Evolutionary conservation across 2,113 vertebrate species (phyloP).

Genomic region (Paradisaea rubra): DNA sequence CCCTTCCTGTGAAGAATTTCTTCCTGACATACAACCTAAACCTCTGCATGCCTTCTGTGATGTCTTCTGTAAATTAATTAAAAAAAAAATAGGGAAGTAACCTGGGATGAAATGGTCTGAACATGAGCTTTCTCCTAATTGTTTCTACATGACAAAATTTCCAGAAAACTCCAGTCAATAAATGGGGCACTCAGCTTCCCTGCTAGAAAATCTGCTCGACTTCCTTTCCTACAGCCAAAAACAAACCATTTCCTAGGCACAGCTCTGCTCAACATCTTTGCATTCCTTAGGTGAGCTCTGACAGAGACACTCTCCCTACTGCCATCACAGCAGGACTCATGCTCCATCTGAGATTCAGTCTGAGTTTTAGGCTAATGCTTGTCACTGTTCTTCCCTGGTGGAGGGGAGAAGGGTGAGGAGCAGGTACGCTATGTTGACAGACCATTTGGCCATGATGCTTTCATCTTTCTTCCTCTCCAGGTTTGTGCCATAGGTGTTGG

Average conservation of each 20-base stretch:
- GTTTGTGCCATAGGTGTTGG: neutral
- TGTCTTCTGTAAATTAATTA: neutral
- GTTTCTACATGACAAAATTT: neutral
- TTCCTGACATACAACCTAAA: neutral
- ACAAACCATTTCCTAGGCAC: neutral
- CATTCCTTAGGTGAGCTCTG: neutral
- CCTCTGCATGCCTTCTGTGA: neutral
- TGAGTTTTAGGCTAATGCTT: neutral
- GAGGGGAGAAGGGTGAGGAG: neutral
- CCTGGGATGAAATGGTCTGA: neutral
- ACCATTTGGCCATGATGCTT: neutral
- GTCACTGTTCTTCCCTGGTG: neutral
- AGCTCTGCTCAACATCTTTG: neutral
- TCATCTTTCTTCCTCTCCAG: neutral
- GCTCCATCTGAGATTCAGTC: neutral
- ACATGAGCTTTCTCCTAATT: neutral
- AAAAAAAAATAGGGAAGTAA: neutral
- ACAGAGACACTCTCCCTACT: neutral
- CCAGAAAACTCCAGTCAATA: neutral
- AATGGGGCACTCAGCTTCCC: rapidly evolving
- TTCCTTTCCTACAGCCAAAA: neutral
- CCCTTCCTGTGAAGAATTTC: neutral
- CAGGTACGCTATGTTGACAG: rapidly evolving
- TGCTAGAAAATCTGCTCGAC: neutral
- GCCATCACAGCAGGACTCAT: neutral